Percentiles rank a stretch among this genome's conserved stretches.
These are phyloP conservation scores for Nymphalis c-album DNA, from an alignment of 2,888 invertebrate genomes.

Conservation along the genomic window DNA sequence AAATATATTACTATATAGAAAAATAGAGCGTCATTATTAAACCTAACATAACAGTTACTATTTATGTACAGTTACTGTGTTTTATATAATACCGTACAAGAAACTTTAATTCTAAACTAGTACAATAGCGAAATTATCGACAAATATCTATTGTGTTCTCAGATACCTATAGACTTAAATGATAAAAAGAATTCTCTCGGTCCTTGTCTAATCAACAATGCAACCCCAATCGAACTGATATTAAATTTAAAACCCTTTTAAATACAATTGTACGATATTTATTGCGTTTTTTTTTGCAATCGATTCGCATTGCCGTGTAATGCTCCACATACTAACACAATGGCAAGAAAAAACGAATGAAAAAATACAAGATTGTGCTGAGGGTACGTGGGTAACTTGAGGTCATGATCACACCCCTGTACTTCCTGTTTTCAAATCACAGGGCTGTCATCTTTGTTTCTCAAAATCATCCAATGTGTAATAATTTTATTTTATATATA, in stretches of 20 bases:
- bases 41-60: too few relatives aligned
- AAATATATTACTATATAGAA: too few relatives aligned
- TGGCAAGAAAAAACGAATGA: conserved; percentile 38
- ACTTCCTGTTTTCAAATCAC: conserved; percentile 63
- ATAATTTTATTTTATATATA: background rate
- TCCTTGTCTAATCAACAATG: conserved; percentile 55
- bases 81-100: too few relatives aligned
- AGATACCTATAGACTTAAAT: conserved; percentile 46
- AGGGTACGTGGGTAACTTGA: conserved; percentile 78
- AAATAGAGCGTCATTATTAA: too few relatives aligned
- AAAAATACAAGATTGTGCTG: conserved; percentile 50
- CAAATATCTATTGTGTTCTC: conserved; percentile 41
- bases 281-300: conserved; percentile 71
- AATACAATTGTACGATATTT: conserved; percentile 79
- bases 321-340: conserved; percentile 70
- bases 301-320: conserved; percentile 61
- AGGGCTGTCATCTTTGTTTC: conserved; percentile 57
- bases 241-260: conserved; percentile 79
- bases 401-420: conserved; percentile 81
- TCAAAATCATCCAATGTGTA: background rate
- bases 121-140: conserved; percentile 46
- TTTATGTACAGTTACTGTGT: too few relatives aligned
- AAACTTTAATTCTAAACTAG: background rate
- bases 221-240: conserved; percentile 70
- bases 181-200: conserved; percentile 46